Evolutionary conservation across 2,797 vertebrate species (phyloP).

Genomic region (Sarcophilus harrisii): DNA sequence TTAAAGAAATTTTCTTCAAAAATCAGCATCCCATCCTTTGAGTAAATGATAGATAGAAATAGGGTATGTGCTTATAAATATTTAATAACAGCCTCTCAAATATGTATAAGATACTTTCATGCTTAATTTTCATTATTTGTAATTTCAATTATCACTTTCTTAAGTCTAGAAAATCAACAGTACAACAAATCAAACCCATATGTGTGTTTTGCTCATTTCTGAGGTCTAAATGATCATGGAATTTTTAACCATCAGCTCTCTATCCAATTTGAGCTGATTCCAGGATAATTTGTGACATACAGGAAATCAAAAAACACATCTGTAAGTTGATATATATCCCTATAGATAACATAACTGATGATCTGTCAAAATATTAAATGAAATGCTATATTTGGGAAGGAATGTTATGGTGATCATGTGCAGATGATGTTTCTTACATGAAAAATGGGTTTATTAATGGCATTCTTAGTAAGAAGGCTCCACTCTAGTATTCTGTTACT

Average conservation of each 20-base stretch:
- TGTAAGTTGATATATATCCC: slow-evolving; percentile 64
- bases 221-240: background rate
- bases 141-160: background rate
- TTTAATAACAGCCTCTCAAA: background rate
- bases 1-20: background rate
- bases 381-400: slow-evolving; percentile 57
- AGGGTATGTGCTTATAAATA: background rate
- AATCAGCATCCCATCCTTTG: background rate
- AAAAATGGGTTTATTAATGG: slow-evolving; percentile 81
- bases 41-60: background rate
- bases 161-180: background rate
- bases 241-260: background rate
- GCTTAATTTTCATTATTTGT: background rate
- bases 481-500: slow-evolving; percentile 78
- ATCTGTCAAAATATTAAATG: slow-evolving; percentile 71
- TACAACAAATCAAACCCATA: background rate
- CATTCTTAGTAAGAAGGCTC: slow-evolving; percentile 60
- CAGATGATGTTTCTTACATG: slow-evolving; percentile 75
- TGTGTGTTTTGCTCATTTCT: background rate
- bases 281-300: slow-evolving; percentile 11
- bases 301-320: slow-evolving; percentile 55
- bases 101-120: background rate
- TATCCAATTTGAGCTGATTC: background rate
- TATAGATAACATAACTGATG: slow-evolving; percentile 37
- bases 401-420: slow-evolving; percentile 56